Evolutionary conservation across 1,140 invertebrate species (phyloP).

Genomic region (Neoseiulus cucumeris): DNA sequence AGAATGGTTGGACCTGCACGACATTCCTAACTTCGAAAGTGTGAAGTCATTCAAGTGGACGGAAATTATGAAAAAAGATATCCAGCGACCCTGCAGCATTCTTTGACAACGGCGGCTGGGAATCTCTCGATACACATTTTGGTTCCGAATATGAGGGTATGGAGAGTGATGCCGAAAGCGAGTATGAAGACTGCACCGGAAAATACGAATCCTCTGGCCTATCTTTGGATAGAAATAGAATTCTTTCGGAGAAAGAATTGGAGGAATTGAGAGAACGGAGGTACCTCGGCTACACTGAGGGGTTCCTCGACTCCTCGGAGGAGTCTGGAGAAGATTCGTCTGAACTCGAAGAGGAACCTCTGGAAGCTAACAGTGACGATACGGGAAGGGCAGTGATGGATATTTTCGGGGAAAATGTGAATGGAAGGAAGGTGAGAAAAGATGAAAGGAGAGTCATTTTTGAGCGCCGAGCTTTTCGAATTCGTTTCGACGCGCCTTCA

Average conservation of each 20-base stretch:
- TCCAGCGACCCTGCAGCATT: slow-evolving; percentile 95
- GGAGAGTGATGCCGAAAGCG: slow-evolving; percentile 43
- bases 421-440: too few relatives aligned
- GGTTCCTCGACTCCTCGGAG: slow-evolving; percentile 57
- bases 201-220: too few relatives aligned
- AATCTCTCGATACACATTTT: slow-evolving; percentile 84
- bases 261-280: slow-evolving; percentile 19
- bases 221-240: slow-evolving; percentile 21
- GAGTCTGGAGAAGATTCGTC: slow-evolving; percentile 98
- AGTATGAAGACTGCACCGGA: slow-evolving; percentile 42
- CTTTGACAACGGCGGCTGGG: slow-evolving; percentile 96
- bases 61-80: slow-evolving; percentile 99
- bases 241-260: slow-evolving; percentile 22
- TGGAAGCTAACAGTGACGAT: slow-evolving; percentile 47
- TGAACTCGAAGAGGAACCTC: slow-evolving; percentile 76
- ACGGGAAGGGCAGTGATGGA: too few relatives aligned
- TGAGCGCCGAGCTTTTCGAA: too few relatives aligned
- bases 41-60: slow-evolving; percentile 96
- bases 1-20: slow-evolving; percentile 94
- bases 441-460: too few relatives aligned
- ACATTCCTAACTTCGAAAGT: slow-evolving; percentile 92
- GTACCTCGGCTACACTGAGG: too few relatives aligned
- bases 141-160: slow-evolving; percentile 44
- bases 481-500: too few relatives aligned
- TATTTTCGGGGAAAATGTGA: too few relatives aligned